Evolutionary conservation across 2,888 invertebrate species (phyloP).

Genomic region (Cheilosia urbana): DNA sequence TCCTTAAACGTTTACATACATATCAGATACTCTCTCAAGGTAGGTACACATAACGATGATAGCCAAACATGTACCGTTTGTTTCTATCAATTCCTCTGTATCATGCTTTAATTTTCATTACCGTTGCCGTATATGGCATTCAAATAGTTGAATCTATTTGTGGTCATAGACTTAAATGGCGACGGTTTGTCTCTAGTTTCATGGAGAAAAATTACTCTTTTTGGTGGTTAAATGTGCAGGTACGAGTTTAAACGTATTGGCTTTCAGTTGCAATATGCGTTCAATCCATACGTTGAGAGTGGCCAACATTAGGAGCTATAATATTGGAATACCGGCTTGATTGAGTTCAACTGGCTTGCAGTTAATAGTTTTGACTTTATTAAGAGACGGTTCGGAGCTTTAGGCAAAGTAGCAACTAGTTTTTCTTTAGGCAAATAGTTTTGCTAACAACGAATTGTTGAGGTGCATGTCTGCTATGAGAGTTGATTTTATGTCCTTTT

Average conservation of each 20-base stretch:
- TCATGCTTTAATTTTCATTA: slow-evolving; percentile 63
- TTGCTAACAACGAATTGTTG: slow-evolving; percentile 17
- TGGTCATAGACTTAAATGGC: slow-evolving; percentile 65
- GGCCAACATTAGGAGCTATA: slow-evolving; percentile 16
- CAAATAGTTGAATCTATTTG: slow-evolving; percentile 54
- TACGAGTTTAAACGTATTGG: background rate
- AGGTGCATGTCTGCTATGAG: slow-evolving; percentile 20
- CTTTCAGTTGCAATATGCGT: slow-evolving; percentile 17
- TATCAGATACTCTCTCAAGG: slow-evolving; percentile 27
- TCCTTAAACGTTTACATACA: background rate
- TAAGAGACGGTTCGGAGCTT: slow-evolving; percentile 33
- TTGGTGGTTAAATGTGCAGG: slow-evolving; percentile 41
- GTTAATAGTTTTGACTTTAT: slow-evolving; percentile 41
- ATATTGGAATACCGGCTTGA: slow-evolving; percentile 29
- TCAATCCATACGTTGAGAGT: background rate
- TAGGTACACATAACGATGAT: slow-evolving; percentile 15
- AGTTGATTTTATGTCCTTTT: slow-evolving; percentile 47
- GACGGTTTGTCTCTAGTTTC: slow-evolving; percentile 63
- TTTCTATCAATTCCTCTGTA: slow-evolving; percentile 27
- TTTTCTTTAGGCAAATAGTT: slow-evolving; percentile 45
- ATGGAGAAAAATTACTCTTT: slow-evolving; percentile 52
- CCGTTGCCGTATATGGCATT: slow-evolving; percentile 58
- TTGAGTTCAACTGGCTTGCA: slow-evolving; percentile 13
- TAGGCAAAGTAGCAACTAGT: slow-evolving; percentile 47
- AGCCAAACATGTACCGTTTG: slow-evolving; percentile 21